These are phyloP conservation scores for Eurois occulta DNA, from an alignment of 2,888 invertebrate species.

Conservation along the genomic window DNA sequence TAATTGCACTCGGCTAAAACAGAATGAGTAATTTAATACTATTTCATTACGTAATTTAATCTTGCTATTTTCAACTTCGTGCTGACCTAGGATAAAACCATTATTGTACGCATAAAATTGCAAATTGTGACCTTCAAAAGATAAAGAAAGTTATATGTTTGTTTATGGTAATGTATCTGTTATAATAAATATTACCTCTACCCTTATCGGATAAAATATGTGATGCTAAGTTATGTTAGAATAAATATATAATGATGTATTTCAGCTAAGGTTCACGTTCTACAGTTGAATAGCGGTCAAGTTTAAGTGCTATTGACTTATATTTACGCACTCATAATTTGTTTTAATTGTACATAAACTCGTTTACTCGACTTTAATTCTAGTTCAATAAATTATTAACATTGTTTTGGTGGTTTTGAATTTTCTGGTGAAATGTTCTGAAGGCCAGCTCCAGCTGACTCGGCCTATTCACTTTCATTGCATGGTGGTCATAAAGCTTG, in stretches of 20 bases:
- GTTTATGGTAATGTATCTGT: background rate
- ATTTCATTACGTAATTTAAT: no score
- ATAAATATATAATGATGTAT: background rate
- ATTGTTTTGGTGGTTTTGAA: constrained; percentile 23
- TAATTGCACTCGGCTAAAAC: no score
- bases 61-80: background rate
- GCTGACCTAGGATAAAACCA: background rate
- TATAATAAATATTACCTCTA: background rate
- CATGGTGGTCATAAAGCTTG: background rate
- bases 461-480: background rate
- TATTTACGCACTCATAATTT: constrained; percentile 56
- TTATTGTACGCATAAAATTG: background rate
- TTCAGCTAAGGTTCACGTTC: background rate
- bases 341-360: constrained; percentile 66
- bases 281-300: constrained; percentile 26
- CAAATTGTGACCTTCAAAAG: background rate
- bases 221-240: background rate
- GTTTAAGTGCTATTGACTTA: constrained; percentile 37
- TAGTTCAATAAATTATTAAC: constrained; percentile 62
- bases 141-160: background rate
- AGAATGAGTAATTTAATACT: no score
- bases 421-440: background rate
- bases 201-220: background rate
- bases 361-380: constrained; percentile 37
- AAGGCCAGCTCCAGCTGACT: background rate